phyloP scores from a whole-genome alignment of 2,113 vertebrate species.

The Sciurus niger region DNA sequence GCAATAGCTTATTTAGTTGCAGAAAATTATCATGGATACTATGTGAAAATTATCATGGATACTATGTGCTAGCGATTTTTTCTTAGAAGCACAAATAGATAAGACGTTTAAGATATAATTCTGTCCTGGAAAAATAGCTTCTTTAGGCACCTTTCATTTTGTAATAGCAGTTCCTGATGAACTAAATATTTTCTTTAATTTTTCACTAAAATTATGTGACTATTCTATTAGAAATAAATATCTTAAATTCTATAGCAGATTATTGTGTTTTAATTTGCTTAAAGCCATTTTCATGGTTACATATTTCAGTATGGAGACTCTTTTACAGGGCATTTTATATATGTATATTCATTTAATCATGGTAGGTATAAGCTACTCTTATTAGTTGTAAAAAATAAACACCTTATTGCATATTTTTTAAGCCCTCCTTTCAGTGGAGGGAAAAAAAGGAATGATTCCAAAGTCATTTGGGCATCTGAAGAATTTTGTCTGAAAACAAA shows the following conservation, averaged over 20 bases:
- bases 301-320: conserved; percentile 28
- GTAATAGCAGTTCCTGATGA: conserved; percentile 35
- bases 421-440: not conserved
- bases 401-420: not conserved
- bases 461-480: not conserved
- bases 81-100: conserved; percentile 42
- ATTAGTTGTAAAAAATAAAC: not conserved
- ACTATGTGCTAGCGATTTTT: conserved; percentile 34
- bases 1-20: conserved; percentile 47
- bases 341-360: conserved; percentile 10
- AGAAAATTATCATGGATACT: conserved; percentile 53
- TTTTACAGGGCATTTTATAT: not conserved
- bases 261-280: conserved; percentile 48
- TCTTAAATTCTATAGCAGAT: conserved; percentile 18
- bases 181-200: conserved; percentile 31
- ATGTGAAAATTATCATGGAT: conserved; percentile 55
- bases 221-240: conserved; percentile 66
- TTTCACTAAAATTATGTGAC: conserved; percentile 56
- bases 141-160: conserved; percentile 15
- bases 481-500: conserved; percentile 45
- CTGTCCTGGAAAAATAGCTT: conserved; percentile 44
- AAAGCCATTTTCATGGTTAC: conserved; percentile 6
- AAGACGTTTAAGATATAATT: conserved; percentile 50
- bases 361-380: conserved; percentile 31
- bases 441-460: not conserved